Base-by-base conservation (phyloP, 2,888 invertebrate species). In the Eugnorisma glareosa region DNA sequence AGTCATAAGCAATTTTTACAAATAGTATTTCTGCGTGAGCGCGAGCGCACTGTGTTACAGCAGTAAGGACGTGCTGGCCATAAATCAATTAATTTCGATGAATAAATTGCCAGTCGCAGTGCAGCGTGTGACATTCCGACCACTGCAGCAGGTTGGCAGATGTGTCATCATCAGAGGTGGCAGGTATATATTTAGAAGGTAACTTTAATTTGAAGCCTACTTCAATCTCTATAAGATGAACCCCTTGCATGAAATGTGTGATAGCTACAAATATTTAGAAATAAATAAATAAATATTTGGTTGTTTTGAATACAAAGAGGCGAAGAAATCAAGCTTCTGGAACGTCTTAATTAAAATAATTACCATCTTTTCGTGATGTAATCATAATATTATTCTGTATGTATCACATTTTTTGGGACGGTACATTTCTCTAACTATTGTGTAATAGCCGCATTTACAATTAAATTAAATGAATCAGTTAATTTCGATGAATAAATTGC, bases 71-170 rank as follows among this genome's bases (percentile, higher is more conserved):
- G 91, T 90, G 79, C 79, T 85, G 86, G 86, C 84, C 91, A 93
- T 96, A 96, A 95, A 95, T 96, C 94, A 96, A 96, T 96, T 95
- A 95, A 94, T 94, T 95, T 95, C 94, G 95, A 96, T 95, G 92
- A 93, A 93, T 91, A 95, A 94, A 95, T 95, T 95, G 94, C 92
- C 91, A 90, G 90, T 90, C 91, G 92, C 92, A 89, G 88, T 89
- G 92, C 91, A 90, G 84, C 88, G 89, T 88, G 89, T 85, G 87
- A 84, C 63, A 84, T 87, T 74, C 72, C 57, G 54, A 57, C 51
- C 72, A 61, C 59, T 80, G 81, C 77, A 66, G 74, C 79, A 81
- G 59, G 66, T 80, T 72, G 48, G n/a, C 35, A 21, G 45, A 84
- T 63, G 67, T 57, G 57, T 82, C 72, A 73, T 63, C 31, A 24